Percentiles rank a stretch among this genome's conserved stretches.
Evolutionary conservation across 2,113 vertebrate genomes (phyloP).

Genomic region (Pogonocichla stellata): DNA sequence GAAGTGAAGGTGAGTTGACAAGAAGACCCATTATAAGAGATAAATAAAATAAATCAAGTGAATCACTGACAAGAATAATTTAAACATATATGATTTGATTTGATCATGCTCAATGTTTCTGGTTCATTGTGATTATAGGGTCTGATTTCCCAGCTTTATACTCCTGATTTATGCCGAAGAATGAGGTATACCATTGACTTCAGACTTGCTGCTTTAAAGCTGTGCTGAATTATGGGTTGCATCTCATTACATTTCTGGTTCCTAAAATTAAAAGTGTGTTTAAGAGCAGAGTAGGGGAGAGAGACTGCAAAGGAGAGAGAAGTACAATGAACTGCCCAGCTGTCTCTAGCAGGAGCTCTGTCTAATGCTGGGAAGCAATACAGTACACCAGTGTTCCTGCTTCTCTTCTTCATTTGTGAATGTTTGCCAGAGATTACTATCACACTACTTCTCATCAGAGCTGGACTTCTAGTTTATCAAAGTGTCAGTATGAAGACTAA

Average conservation of each 20-base stretch:
- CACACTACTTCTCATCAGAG: slow-evolving; percentile 43
- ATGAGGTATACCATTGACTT: neutral
- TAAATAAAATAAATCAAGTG: neutral
- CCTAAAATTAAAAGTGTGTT: neutral
- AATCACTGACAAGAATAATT: neutral
- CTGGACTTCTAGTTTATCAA: slow-evolving; percentile 61
- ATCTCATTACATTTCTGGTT: neutral
- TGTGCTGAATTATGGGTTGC: neutral
- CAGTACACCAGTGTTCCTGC: neutral
- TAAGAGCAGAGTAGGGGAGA: neutral
- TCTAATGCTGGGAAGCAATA: neutral
- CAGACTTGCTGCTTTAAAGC: neutral
- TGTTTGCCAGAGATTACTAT: slow-evolving; percentile 65
- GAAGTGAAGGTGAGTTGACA: neutral
- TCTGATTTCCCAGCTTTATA: neutral
- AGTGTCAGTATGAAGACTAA: slow-evolving; percentile 62
- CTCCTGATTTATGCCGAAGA: neutral
- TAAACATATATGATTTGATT: slow-evolving; percentile 13
- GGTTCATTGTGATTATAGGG: neutral
- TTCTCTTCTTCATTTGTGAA: neutral
- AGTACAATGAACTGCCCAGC: rapidly evolving
- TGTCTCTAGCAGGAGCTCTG: neutral
- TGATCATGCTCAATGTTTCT: slow-evolving; percentile 13
- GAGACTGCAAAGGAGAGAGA: neutral
- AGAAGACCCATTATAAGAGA: neutral